Evolutionary conservation across 2,888 invertebrate genomes (phyloP).

Genomic region (Gymnoscelis rufifasciata): DNA sequence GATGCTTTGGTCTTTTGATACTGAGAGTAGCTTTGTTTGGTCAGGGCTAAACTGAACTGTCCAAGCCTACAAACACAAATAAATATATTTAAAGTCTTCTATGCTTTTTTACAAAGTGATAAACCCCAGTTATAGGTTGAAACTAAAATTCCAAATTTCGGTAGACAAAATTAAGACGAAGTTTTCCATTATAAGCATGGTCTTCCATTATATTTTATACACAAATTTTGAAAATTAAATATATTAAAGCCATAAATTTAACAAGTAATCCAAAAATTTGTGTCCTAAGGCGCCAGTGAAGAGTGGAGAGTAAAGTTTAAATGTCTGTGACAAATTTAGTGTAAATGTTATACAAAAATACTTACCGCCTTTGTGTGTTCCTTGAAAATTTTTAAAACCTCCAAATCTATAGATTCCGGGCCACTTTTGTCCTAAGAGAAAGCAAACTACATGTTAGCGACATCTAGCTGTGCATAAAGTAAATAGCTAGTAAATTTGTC

Average conservation of each 20-base stretch:
- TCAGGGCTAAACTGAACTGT: constrained; percentile 89
- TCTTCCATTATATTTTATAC: too few relatives aligned
- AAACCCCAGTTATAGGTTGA: too few relatives aligned
- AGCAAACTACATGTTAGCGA: constrained; percentile 7
- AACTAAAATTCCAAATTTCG: too few relatives aligned
- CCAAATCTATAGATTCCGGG: constrained; percentile 73
- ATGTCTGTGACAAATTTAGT: too few relatives aligned
- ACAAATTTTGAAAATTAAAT: too few relatives aligned
- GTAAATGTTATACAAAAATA: constrained; percentile 8
- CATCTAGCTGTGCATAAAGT: constrained; percentile 2
- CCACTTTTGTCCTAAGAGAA: constrained; percentile 8
- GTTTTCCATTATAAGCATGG: too few relatives aligned
- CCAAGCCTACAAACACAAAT: constrained; percentile 85
- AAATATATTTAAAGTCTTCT: background rate
- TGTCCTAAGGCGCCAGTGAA: too few relatives aligned
- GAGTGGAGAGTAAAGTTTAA: too few relatives aligned
- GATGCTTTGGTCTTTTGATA: constrained; percentile 92
- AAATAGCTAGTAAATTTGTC: background rate
- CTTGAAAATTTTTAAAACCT: constrained; percentile 91
- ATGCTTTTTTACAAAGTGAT: too few relatives aligned
- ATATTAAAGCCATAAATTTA: too few relatives aligned
- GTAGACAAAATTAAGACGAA: too few relatives aligned
- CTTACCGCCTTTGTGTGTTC: constrained; percentile 92
- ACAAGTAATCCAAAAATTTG: too few relatives aligned
- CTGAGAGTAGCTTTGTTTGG: constrained; percentile 90